These are phyloP conservation scores for Myioborus melanocephalus DNA, from an alignment of 2,797 vertebrate genomes.

Conservation along the genomic window DNA sequence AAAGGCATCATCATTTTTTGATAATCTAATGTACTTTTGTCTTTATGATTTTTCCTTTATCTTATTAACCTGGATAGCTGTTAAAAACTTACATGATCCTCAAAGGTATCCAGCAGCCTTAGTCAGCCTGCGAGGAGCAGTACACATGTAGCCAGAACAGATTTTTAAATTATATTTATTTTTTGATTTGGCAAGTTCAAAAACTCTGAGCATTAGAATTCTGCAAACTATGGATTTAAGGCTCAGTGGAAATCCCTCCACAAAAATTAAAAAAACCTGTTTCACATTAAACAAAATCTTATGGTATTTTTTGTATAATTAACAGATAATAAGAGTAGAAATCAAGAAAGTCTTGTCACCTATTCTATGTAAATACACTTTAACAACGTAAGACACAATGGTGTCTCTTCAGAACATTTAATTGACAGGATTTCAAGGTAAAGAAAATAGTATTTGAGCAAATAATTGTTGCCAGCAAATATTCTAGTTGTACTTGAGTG, in stretches of 20 bases:
- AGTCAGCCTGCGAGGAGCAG: not conserved
- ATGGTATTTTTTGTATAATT: not conserved
- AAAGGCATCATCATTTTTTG: fast-evolving
- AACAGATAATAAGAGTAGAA: not conserved
- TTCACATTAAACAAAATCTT: not conserved
- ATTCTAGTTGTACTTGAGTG: not conserved
- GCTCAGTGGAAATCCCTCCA: not conserved
- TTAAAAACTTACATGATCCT: not conserved
- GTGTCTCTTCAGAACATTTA: not conserved
- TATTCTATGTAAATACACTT: not conserved
- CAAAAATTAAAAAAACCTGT: not conserved
- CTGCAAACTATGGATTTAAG: not conserved
- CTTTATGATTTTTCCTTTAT: not conserved
- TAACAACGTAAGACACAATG: not conserved
- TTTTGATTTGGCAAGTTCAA: not conserved
- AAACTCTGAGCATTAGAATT: not conserved
- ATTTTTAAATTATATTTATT: not conserved
- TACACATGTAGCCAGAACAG: not conserved
- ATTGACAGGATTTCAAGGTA: not conserved
- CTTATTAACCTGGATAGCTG: not conserved
- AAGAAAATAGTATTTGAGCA: not conserved
- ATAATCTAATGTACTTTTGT: not conserved
- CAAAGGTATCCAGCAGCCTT: not conserved
- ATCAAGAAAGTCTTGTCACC: not conserved
- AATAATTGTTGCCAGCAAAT: not conserved